Percentiles rank a stretch among this genome's conserved stretches.
phyloP scores from a whole-genome alignment of 2,113 vertebrate species.

The Ciconia stormi region DNA sequence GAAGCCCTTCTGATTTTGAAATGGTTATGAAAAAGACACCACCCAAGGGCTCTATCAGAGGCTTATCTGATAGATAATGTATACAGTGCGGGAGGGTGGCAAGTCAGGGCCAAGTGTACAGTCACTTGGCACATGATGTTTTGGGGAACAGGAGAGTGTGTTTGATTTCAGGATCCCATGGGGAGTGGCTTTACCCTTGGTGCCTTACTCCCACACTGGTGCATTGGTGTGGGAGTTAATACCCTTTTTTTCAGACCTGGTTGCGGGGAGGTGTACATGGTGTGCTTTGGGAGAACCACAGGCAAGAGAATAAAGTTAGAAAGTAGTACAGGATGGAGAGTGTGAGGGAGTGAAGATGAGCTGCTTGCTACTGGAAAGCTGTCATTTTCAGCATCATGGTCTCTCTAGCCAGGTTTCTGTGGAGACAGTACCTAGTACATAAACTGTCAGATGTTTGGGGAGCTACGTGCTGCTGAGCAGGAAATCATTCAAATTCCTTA shows the following conservation, averaged over 20 bases:
- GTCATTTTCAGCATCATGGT: not conserved
- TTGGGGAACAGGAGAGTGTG: not conserved
- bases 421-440: not conserved
- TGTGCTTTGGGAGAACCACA: not conserved
- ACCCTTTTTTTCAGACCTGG: not conserved
- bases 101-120: not conserved
- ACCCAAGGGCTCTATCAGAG: not conserved
- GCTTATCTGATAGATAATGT: not conserved
- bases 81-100: not conserved
- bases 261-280: not conserved
- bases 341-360: not conserved
- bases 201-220: not conserved
- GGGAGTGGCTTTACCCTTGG: not conserved
- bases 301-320: not conserved
- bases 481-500: conserved; percentile 73
- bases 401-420: conserved; percentile 28
- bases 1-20: not conserved
- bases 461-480: conserved; percentile 50
- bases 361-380: not conserved
- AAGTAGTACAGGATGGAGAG: not conserved
- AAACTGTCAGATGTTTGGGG: conserved; percentile 42
- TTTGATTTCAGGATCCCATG: not conserved
- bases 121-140: not conserved
- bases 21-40: not conserved
- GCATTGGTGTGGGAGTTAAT: not conserved